Evolutionary conservation across 2,797 vertebrate species (phyloP).

Genomic region (Graptemys geographica): DNA sequence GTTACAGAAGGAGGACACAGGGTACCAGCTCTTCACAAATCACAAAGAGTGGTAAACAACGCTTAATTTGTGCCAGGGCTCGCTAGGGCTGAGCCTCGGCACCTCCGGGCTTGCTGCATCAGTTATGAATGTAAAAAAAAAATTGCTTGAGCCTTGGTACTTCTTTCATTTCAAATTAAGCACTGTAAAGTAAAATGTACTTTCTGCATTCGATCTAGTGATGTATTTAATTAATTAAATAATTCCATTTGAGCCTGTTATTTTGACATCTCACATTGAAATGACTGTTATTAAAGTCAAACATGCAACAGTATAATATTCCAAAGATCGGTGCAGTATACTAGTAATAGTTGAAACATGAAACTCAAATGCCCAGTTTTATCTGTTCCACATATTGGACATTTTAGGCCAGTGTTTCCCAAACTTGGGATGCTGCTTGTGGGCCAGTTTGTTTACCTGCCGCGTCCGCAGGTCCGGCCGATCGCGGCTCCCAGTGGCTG

Average conservation of each 20-base stretch:
- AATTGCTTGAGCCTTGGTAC: no score
- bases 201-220: neutral
- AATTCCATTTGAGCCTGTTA: neutral
- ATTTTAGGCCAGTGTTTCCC: neutral
- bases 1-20: neutral
- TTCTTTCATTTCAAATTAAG: no score
- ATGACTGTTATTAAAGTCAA: neutral
- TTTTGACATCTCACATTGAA: neutral
- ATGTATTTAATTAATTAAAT: neutral
- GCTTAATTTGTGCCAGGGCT: no score
- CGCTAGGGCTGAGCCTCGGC: no score
- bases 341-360: neutral
- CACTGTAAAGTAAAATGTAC: neutral
- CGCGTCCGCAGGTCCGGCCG: no score
- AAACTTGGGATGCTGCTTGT: no score
- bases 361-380: neutral
- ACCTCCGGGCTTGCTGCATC: no score
- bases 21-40: neutral
- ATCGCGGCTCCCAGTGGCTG: no score
- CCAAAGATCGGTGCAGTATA: neutral
- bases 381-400: neutral
- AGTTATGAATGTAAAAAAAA: no score
- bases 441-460: no score
- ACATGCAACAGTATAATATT: neutral
- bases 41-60: no score